Conservation (phyloP, 2,113 vertebrate genomes). For the Chiloscyllium plagiosum region DNA sequence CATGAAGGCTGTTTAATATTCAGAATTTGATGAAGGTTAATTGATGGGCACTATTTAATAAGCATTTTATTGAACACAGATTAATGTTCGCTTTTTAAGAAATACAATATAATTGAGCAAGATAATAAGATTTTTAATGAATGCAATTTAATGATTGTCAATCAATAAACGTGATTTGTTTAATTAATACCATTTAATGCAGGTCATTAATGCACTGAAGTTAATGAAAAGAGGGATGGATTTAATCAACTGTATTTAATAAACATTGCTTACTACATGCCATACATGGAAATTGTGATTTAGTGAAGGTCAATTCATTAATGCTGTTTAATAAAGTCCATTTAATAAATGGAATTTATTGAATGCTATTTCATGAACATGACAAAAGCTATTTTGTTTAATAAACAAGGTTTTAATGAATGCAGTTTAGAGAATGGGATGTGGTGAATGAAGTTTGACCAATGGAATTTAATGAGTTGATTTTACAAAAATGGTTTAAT, state of each 20-base stretch:
- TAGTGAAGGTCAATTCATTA: neutral
- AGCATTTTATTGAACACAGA: neutral
- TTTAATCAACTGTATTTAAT: neutral
- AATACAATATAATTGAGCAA: neutral
- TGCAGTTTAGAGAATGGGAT: neutral
- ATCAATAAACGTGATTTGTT: too few relatives aligned
- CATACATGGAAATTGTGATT: neutral
- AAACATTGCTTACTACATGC: neutral
- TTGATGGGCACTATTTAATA: neutral
- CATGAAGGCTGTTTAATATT: neutral
- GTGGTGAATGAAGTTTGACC: neutral
- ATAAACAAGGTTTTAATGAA: neutral
- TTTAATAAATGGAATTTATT: neutral
- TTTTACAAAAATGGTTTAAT: neutral
- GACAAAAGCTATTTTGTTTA: neutral
- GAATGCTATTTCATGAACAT: neutral
- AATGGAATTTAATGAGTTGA: neutral
- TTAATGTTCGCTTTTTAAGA: neutral
- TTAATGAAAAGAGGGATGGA: too few relatives aligned
- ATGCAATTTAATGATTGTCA: neutral
- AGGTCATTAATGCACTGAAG: too few relatives aligned
- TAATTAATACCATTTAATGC: too few relatives aligned
- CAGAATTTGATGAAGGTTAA: neutral
- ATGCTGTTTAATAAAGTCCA: neutral
- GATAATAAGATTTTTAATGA: neutral